phyloP scores from a whole-genome alignment of 1,140 invertebrate genomes.

The Hermatobates lingyangjiaoensis region DNA sequence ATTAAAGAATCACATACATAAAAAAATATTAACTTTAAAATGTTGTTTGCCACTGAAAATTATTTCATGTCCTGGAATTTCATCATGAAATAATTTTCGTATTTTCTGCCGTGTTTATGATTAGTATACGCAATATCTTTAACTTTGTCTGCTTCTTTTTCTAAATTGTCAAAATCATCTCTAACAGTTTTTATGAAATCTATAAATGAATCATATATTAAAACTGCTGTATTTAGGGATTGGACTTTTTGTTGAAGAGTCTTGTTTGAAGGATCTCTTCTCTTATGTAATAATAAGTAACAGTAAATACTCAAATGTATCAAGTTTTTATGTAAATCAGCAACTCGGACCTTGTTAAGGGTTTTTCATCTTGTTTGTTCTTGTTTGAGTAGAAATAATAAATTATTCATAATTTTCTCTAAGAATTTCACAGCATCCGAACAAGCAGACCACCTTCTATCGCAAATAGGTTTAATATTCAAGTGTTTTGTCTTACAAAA shows the following conservation, averaged over 20 bases:
- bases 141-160: background rate
- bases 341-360: background rate
- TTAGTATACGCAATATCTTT: background rate
- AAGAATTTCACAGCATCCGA: background rate
- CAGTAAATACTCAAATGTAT: background rate
- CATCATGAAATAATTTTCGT: background rate
- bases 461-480: too few relatives aligned
- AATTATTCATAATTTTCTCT: background rate
- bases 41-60: background rate
- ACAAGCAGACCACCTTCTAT: background rate
- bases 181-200: too few relatives aligned
- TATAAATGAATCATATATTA: too few relatives aligned
- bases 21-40: background rate
- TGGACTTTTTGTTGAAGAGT: background rate
- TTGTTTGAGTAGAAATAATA: background rate
- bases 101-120: background rate
- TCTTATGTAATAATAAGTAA: background rate
- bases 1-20: background rate
- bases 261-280: background rate
- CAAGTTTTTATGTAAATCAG: background rate
- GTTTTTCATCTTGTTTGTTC: background rate
- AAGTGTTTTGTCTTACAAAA: too few relatives aligned
- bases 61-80: background rate
- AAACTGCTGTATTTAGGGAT: background rate
- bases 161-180: background rate